Conservation (phyloP, 1,140 invertebrate genomes). For the Aphaenogaster floridana region DNA sequence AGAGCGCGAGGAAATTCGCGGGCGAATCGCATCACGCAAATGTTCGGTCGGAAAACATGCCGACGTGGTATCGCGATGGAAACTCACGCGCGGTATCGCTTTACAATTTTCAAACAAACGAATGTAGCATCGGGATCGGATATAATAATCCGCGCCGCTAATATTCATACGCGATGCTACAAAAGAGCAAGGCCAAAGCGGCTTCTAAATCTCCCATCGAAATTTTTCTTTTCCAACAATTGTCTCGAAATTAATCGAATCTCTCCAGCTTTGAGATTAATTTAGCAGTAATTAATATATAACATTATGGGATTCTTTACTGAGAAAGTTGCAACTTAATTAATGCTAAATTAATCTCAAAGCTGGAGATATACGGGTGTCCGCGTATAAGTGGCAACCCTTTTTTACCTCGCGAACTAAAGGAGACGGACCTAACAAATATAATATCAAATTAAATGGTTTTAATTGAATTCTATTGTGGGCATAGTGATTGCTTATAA, state of each 20-base stretch:
- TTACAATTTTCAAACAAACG: slow-evolving; percentile 39
- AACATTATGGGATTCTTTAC: no score
- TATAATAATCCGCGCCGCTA: slow-evolving; percentile 6
- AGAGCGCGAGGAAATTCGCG: background rate
- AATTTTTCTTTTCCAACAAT: background rate
- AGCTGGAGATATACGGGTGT: no score
- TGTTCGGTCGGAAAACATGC: slow-evolving; percentile 37
- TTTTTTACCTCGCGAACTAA: no score
- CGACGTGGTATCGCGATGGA: background rate
- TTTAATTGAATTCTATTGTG: no score
- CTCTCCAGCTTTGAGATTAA: background rate
- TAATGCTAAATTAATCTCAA: no score
- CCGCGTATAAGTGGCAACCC: no score
- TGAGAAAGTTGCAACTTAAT: no score
- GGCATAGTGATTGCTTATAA: no score
- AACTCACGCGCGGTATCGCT: background rate
- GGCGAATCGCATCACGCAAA: slow-evolving; percentile 40
- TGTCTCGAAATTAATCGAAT: background rate
- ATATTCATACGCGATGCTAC: background rate
- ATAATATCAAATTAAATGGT: no score
- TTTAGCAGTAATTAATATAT: background rate
- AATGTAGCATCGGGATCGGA: background rate
- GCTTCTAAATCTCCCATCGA: background rate
- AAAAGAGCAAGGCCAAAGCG: background rate
- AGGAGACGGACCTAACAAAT: no score